Base-by-base conservation (phyloP, 2,113 vertebrate genomes). In the Dasyurus viverrinus region DNA sequence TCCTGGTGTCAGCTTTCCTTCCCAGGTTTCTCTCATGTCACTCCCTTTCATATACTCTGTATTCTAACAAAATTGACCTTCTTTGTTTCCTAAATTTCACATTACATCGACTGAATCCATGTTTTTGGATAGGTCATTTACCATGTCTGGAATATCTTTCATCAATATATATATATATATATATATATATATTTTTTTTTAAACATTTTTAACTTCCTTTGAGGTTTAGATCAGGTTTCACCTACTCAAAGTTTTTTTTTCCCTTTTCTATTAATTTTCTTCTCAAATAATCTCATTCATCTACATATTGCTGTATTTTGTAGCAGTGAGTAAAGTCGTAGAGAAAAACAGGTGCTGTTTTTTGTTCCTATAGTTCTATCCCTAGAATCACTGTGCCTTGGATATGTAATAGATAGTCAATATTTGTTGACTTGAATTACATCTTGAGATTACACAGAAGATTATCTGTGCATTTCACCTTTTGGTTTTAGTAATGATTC, bases 401-500 rank as follows among this genome's bases (percentile, higher is more conserved):
- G n/a, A 42, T 84, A 84, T 52, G 9, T 42, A 84, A 19, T 84
- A 42, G 68, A 16, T 22, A 14, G 19, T 84, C n/a, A 84, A 84
- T 42, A 8, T 84, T 84, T 84, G 36, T 84, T 22, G 19, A 42
- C 22, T 42, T 84, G 0, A 42, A 84, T 42, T 84, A 22, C 0
- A n/a, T 84, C 7, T 42, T 0, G 96, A 19, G n/a, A 89, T 19
- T 68, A 91, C 30, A 27, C 68, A 92, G 46, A 90, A 94, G 95
- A 94, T 54, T 91, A 90, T 25, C 50, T 30, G 8, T 10, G 50
- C 47, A 93, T 84, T 92, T 97, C 22, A 76, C 91, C 53, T 93
- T 94, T 68, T 91, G 92, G 90, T 91, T 42, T 76, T 27, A 91
- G 54, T 84, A 95, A 94, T 46, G 93, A 89, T 95, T 94, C 14